These are phyloP conservation scores for Lampropteryx suffumata DNA, from an alignment of 2,888 invertebrate genomes.

Conservation along the genomic window DNA sequence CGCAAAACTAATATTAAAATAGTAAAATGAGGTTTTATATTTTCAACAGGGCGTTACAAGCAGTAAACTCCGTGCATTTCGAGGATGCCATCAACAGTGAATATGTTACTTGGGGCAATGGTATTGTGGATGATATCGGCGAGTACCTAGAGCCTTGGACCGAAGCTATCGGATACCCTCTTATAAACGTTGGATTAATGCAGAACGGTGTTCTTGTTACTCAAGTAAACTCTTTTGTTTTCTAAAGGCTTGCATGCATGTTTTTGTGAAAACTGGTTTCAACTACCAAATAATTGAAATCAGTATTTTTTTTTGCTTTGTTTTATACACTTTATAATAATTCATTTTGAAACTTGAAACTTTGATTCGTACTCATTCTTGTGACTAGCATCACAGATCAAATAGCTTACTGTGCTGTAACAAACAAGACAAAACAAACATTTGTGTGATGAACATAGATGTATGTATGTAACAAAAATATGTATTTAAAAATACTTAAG, in stretches of 20 bases:
- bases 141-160: conserved; percentile 58
- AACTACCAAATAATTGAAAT: too few species aligned
- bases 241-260: background rate
- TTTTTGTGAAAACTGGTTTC: too few species aligned
- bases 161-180: conserved; percentile 54
- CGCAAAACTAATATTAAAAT: too few species aligned
- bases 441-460: too few species aligned
- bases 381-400: too few species aligned
- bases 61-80: conserved; percentile 50
- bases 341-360: too few species aligned
- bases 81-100: conserved; percentile 54
- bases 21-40: background rate
- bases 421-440: too few species aligned
- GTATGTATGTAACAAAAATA: too few species aligned
- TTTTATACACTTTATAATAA: too few species aligned
- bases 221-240: conserved; percentile 58
- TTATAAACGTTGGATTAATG: conserved; percentile 50
- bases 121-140: conserved; percentile 41
- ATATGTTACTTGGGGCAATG: conserved; percentile 36
- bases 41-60: conserved; percentile 47
- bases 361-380: too few species aligned
- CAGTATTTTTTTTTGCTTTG: background rate
- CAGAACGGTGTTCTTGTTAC: conserved; percentile 56
- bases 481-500: too few species aligned
- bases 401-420: too few species aligned